Conservation (phyloP, 1,140 invertebrate species). For the Mactra quadrangularis region DNA sequence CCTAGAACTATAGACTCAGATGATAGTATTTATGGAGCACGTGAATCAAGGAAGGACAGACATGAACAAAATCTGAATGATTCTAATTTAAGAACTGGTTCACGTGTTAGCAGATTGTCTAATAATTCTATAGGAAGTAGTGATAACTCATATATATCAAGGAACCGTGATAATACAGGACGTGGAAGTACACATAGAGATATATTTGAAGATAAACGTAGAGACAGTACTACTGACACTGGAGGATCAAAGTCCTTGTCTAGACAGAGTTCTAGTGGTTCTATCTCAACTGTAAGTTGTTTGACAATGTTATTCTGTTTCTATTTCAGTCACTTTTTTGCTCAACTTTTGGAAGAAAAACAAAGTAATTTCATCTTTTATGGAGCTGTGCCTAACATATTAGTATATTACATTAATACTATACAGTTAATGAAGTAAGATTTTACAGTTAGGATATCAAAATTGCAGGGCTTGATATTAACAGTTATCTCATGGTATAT, state of each 20-base stretch:
- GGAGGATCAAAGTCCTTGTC: slow-evolving; percentile 54
- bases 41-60: slow-evolving; percentile 49
- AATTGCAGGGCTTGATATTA: too few species aligned
- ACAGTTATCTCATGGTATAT: too few species aligned
- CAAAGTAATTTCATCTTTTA: too few species aligned
- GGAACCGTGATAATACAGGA: slow-evolving; percentile 31
- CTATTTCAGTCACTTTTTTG: too few species aligned
- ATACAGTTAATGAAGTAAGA: too few species aligned
- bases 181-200: slow-evolving; percentile 36
- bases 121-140: slow-evolving; percentile 13
- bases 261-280: slow-evolving; percentile 67
- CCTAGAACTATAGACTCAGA: slow-evolving; percentile 38
- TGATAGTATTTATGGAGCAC: slow-evolving; percentile 29
- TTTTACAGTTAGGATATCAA: too few species aligned
- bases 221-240: slow-evolving; percentile 41
- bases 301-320: too few species aligned
- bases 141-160: slow-evolving; percentile 34
- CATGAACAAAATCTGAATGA: slow-evolving; percentile 40
- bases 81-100: slow-evolving; percentile 7
- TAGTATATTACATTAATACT: too few species aligned
- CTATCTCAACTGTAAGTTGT: slow-evolving; percentile 52
- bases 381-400: too few species aligned
- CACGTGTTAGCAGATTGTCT: slow-evolving; percentile 39
- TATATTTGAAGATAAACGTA: slow-evolving; percentile 31
- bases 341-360: too few species aligned